A percentile compares a stretch with the other conserved stretches of the same genome.
phyloP scores from a whole-genome alignment of 2,888 invertebrate species.

The Athalia rosae region DNA sequence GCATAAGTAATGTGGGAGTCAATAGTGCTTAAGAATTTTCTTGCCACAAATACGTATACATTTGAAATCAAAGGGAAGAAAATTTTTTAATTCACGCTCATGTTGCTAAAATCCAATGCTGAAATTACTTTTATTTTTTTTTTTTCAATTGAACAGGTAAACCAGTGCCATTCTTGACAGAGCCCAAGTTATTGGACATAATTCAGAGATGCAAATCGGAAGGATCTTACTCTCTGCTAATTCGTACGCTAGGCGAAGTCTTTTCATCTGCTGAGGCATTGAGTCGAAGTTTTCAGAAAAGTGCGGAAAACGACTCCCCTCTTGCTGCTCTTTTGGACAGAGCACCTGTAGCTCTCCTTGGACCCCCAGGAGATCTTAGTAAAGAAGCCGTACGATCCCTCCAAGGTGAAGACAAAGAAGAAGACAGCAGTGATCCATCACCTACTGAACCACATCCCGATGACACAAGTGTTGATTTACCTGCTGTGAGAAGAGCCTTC shows the following conservation, averaged over 20 bases:
- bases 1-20: neutral
- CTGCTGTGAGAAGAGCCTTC: slow-evolving; percentile 83
- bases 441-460: slow-evolving; percentile 69
- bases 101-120: slow-evolving; percentile 23
- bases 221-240: slow-evolving; percentile 82
- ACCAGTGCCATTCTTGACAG: slow-evolving; percentile 80
- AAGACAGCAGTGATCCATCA: slow-evolving; percentile 80
- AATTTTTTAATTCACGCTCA: neutral
- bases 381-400: slow-evolving; percentile 84
- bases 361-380: slow-evolving; percentile 76
- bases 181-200: slow-evolving; percentile 83
- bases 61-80: neutral
- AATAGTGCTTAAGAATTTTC: neutral
- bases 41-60: too few relatives aligned
- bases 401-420: slow-evolving; percentile 91
- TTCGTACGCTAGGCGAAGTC: slow-evolving; percentile 85
- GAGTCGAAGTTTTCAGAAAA: slow-evolving; percentile 82
- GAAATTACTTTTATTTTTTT: slow-evolving; percentile 38
- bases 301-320: slow-evolving; percentile 73
- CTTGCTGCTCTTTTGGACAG: slow-evolving; percentile 76
- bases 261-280: slow-evolving; percentile 83
- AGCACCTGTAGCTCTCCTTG: slow-evolving; percentile 72
- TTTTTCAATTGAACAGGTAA: slow-evolving; percentile 63
- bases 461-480: slow-evolving; percentile 80
- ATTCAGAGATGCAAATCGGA: slow-evolving; percentile 84